Conservation (phyloP, 1,140 invertebrate genomes). For the Oryctes rhinoceros region DNA sequence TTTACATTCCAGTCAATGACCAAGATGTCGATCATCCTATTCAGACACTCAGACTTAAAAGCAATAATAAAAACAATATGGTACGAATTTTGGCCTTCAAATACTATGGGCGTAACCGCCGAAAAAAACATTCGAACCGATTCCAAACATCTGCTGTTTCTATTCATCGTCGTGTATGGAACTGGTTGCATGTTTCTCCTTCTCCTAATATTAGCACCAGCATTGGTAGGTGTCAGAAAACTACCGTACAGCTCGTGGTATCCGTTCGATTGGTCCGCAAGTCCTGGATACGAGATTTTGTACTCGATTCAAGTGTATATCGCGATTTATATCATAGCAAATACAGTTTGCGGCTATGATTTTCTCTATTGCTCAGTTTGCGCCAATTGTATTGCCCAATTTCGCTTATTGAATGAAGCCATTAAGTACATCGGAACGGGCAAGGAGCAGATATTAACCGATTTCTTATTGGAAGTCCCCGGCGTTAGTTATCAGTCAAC, state of each 20-base stretch:
- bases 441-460: constrained; percentile 18
- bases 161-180: constrained; percentile 31
- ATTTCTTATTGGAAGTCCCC: constrained; percentile 2
- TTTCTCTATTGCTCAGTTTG: constrained; percentile 41
- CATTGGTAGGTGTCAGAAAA: constrained; percentile 34
- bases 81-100: constrained; percentile 44
- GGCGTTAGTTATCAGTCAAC: background rate
- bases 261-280: constrained; percentile 38
- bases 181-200: constrained; percentile 33
- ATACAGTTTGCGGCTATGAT: constrained; percentile 42
- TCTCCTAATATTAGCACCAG: constrained; percentile 36
- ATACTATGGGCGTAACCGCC: constrained; percentile 32
- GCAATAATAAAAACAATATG: constrained; percentile 18
- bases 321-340: constrained; percentile 32
- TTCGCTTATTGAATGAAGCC: constrained; percentile 38
- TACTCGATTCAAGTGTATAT: constrained; percentile 42
- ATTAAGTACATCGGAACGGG: constrained; percentile 34
- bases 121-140: constrained; percentile 22
- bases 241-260: constrained; percentile 43
- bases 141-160: constrained; percentile 35
- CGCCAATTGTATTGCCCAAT: constrained; percentile 41
- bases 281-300: constrained; percentile 38
- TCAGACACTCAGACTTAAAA: constrained; percentile 6
- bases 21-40: constrained; percentile 39
- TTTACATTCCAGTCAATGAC: constrained; percentile 37